Evolutionary conservation across 2,888 invertebrate genomes (phyloP).

Genomic region (Stratiomys singularior): DNA sequence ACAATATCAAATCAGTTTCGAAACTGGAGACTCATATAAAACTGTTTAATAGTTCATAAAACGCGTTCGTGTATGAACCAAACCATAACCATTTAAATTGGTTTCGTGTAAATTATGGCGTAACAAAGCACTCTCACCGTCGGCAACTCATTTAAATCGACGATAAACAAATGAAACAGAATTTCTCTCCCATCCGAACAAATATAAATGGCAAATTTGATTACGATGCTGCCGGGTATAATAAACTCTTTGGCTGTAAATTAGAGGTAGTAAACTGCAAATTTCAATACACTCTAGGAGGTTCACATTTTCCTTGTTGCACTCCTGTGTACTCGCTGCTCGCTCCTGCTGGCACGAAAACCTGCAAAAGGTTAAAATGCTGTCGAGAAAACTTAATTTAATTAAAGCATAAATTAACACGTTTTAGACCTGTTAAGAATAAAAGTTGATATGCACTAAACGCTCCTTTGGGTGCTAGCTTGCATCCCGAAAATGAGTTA

Average conservation of each 20-base stretch:
- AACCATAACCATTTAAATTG: slow-evolving; percentile 28
- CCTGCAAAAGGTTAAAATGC: slow-evolving; percentile 1
- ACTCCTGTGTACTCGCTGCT: no score
- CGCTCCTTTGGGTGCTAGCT: neutral
- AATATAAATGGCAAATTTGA: slow-evolving; percentile 43
- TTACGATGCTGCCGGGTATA: slow-evolving; percentile 11
- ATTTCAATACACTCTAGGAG: slow-evolving; percentile 39
- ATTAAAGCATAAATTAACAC: slow-evolving; percentile 45
- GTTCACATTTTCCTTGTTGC: slow-evolving; percentile 6
- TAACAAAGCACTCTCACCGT: slow-evolving; percentile 23
- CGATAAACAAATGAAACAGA: slow-evolving; percentile 23
- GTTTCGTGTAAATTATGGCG: slow-evolving; percentile 25
- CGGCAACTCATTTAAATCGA: slow-evolving; percentile 24
- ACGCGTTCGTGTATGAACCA: neutral
- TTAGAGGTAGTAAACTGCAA: slow-evolving; percentile 34
- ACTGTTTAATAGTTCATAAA: slow-evolving; percentile 27
- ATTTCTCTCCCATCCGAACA: slow-evolving; percentile 21
- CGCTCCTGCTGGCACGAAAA: neutral
- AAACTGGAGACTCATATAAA: slow-evolving; percentile 4
- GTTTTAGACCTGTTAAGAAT: slow-evolving; percentile 32
- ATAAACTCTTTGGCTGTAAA: slow-evolving; percentile 29
- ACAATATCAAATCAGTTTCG: neutral
- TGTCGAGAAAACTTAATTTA: slow-evolving; percentile 39
- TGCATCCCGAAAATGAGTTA: slow-evolving; percentile 18
- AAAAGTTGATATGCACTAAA: slow-evolving; percentile 24